Percentiles rank a stretch among this genome's conserved stretches.
phyloP scores from a whole-genome alignment of 2,113 vertebrate genomes.

The Gavialis gangeticus region DNA sequence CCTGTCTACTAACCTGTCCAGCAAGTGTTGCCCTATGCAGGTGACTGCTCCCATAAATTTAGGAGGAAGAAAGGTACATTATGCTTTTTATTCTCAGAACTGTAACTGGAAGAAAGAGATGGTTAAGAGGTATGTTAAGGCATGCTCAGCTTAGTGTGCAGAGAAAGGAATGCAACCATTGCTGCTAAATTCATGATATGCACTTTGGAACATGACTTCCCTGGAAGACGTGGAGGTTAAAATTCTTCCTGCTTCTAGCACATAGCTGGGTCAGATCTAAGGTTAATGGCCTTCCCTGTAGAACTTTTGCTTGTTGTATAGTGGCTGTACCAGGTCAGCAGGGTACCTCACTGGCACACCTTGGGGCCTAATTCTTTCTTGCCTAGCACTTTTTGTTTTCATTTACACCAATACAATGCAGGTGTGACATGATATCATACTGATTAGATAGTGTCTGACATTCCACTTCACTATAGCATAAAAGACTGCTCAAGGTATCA shows the following conservation, averaged over 20 bases:
- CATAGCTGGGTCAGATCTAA: not conserved
- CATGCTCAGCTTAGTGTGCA: not conserved
- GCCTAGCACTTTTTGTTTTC: not conserved
- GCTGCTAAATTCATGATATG: not conserved
- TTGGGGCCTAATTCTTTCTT: not conserved
- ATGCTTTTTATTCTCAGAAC: not conserved
- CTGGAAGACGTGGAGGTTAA: not conserved
- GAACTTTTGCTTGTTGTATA: not conserved
- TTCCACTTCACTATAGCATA: not conserved
- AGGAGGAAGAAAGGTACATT: not conserved
- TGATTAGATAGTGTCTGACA: not conserved
- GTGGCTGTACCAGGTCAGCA: not conserved
- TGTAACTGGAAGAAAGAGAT: not conserved
- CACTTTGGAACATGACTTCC: not conserved
- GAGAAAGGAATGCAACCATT: slow-evolving; percentile 9
- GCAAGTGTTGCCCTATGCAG: not conserved
- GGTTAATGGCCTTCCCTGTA: not conserved
- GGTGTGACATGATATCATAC: not conserved
- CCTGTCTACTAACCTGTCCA: not conserved
- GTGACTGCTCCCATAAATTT: not conserved
- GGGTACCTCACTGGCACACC: not conserved
- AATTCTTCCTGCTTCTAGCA: not conserved
- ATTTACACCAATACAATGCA: slow-evolving; percentile 21
- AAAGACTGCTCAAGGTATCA: not conserved
- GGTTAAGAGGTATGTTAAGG: not conserved